Evolutionary conservation across 2,888 invertebrate genomes (phyloP).

Genomic region (Bibio marci): DNA sequence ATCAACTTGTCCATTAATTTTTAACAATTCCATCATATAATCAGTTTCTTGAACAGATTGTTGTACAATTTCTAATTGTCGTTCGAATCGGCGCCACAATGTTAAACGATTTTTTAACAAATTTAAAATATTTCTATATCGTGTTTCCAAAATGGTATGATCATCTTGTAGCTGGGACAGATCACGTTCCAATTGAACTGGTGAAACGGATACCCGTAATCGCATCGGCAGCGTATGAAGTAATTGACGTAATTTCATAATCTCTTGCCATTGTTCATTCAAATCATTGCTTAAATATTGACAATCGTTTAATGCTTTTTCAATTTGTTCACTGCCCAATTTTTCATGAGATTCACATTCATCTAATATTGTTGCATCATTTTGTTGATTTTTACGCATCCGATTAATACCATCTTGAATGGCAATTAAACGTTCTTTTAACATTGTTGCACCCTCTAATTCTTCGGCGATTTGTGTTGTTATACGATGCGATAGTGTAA

Average conservation of each 20-base stretch:
- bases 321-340: conserved; percentile 58
- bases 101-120: conserved; percentile 45
- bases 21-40: conserved; percentile 72
- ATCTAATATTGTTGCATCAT: conserved; percentile 45
- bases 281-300: conserved; percentile 52
- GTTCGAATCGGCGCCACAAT: conserved; percentile 62
- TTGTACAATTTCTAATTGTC: conserved; percentile 60
- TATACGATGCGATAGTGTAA: conserved; percentile 51
- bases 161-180: conserved; percentile 58
- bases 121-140: conserved; percentile 48
- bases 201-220: conserved; percentile 58
- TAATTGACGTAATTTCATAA: conserved; percentile 55
- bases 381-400: conserved; percentile 48
- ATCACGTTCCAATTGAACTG: conserved; percentile 56
- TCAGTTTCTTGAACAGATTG: conserved; percentile 71
- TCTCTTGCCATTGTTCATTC: conserved; percentile 56
- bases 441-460: conserved; percentile 50
- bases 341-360: conserved; percentile 57
- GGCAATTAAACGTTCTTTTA: conserved; percentile 57
- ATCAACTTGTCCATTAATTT: conserved; percentile 70
- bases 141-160: conserved; percentile 52
- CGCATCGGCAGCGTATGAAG: conserved; percentile 62
- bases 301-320: conserved; percentile 57
- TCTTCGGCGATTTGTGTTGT: conserved; percentile 60
- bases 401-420: conserved; percentile 54